A percentile compares a stretch with the other conserved stretches of the same genome.
These are phyloP conservation scores for Melinaea marsaeus DNA, from an alignment of 2,888 invertebrate genomes.

Conservation along the genomic window DNA sequence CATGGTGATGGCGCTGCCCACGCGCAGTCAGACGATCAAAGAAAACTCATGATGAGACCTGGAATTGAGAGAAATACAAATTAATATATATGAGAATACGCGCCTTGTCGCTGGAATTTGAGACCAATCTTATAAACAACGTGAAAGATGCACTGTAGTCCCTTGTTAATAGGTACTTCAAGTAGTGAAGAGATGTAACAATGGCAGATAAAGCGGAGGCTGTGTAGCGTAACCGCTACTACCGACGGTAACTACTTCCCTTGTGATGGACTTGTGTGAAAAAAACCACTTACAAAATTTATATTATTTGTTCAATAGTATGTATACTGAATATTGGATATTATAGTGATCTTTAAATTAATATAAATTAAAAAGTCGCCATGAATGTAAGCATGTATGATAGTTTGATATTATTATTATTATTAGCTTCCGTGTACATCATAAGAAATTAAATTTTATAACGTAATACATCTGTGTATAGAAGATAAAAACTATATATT, in stretches of 20 bases:
- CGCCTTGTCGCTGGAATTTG: not conserved
- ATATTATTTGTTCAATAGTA: not conserved
- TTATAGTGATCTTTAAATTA: not conserved
- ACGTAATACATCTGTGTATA: no score
- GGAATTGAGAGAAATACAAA: constrained; percentile 47
- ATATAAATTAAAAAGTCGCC: not conserved
- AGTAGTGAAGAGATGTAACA: constrained; percentile 23
- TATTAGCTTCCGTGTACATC: no score
- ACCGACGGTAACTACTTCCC: constrained; percentile 47
- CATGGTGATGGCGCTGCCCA: constrained; percentile 58
- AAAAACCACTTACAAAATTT: not conserved
- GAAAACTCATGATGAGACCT: constrained; percentile 68
- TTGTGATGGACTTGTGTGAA: constrained; percentile 16
- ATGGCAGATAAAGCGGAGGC: constrained; percentile 28
- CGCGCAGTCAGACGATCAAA: constrained; percentile 50
- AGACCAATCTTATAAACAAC: not conserved
- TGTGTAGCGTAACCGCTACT: constrained; percentile 49
- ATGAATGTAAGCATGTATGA: no score
- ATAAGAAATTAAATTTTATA: no score
- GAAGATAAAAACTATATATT: no score
- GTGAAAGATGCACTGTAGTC: not conserved
- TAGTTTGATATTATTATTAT: no score
- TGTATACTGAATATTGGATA: not conserved
- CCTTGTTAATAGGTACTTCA: not conserved
- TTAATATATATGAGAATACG: constrained; percentile 10